Evolutionary conservation across 2,888 invertebrate species (phyloP).

Genomic region (Drosophila suboccidentalis): DNA sequence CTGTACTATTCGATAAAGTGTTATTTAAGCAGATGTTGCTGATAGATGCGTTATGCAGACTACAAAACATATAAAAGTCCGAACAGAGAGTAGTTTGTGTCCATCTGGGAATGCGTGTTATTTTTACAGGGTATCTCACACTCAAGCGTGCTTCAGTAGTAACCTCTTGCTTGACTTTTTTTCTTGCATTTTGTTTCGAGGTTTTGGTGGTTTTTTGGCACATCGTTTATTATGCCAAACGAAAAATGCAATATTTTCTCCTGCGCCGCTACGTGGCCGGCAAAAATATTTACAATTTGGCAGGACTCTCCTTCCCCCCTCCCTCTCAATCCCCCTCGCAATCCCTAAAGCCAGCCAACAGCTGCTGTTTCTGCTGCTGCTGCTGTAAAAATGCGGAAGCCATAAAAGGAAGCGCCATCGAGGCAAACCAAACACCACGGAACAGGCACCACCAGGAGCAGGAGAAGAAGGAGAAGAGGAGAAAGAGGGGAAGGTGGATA

Average conservation of each 20-base stretch:
- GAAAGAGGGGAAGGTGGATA: background rate
- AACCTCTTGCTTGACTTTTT: slow-evolving; percentile 1
- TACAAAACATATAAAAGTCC: too few relatives aligned
- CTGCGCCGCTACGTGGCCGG: slow-evolving; percentile 80
- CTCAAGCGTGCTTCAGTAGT: background rate
- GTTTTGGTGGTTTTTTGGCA: slow-evolving; percentile 80
- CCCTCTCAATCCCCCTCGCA: slow-evolving; percentile 1
- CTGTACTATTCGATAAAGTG: background rate
- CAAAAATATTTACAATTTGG: slow-evolving; percentile 80
- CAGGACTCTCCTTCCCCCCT: slow-evolving; percentile 34
- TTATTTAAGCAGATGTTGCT: background rate
- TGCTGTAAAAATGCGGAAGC: slow-evolving; percentile 66
- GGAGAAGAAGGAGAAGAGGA: background rate
- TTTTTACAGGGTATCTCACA: background rate
- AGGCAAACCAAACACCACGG: slow-evolving; percentile 50
- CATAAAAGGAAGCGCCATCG: slow-evolving; percentile 77
- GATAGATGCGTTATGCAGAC: too few relatives aligned
- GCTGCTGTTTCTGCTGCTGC: slow-evolving; percentile 52
- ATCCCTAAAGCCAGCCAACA: slow-evolving; percentile 49
- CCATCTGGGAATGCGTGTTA: background rate
- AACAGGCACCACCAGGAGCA: slow-evolving; percentile 24
- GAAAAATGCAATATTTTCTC: slow-evolving; percentile 81
- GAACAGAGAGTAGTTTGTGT: background rate
- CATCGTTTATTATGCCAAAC: slow-evolving; percentile 84
- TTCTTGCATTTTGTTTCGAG: slow-evolving; percentile 35